Evolutionary conservation across 2,888 invertebrate genomes (phyloP), one percentile per base, ranked within the genome.

Genomic region (Ormyrus thymus): DNA sequence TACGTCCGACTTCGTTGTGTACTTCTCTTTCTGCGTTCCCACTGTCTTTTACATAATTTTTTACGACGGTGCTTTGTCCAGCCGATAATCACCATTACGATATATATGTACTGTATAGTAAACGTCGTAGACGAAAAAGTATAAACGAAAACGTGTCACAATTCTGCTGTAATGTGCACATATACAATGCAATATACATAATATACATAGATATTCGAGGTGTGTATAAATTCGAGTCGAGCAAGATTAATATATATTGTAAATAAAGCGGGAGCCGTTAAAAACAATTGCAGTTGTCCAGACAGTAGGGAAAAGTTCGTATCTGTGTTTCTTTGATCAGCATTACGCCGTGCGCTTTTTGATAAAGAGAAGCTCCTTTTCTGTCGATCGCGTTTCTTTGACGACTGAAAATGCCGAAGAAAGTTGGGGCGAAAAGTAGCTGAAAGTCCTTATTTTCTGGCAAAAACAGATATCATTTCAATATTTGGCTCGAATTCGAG

Each of bases 131-230:
- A 29, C 29, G 29, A 29, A 29, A 29, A 29, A 29, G 29, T 29
- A 3, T 29, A 29, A 29, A 1, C 29, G 29, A 29, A 29, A 29
- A 29, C 29, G 29, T 29, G 29, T 29, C 29, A 29, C 29, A 29
- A 29, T 29, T 29, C 29, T 29, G 29, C 46, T 10, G 70, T 71
- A 75, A 75, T 71, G 71, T 70, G 71, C 74, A 68, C 53, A 75
- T 46, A 43, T 10, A 64, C 65, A 45, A 70, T 58, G 46, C 10
- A 62, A 55, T 68, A 68, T 76, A 79, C 48, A 53, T 74, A 64
- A 29, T 71, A 76, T 70, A 79, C 48, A 61, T 79, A 79, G 66
- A 66, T 56, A 64, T 43, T 9, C 58, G 68, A 66, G 50, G 46
- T 59, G 74, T 69, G 62, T 73, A 61, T 43, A 61, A 62, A 62